Base-by-base conservation (phyloP, 2,113 vertebrate genomes). In the Ovis aries region DNA sequence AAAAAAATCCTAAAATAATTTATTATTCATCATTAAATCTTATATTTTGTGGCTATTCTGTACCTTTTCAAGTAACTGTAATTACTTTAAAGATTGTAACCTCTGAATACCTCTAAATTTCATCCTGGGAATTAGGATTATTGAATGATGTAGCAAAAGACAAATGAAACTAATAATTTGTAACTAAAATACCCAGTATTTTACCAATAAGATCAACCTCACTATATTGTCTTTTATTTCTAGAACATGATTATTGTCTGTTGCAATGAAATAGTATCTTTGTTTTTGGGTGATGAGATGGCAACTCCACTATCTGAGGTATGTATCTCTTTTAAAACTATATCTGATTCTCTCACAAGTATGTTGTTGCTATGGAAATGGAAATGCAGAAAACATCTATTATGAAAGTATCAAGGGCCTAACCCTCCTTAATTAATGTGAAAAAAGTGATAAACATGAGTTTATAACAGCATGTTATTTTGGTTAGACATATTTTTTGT, bases 181-280 rank as follows among this genome's bases (percentile, higher is more conserved):
- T 88, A 59, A 80, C 52, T 78, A 52, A 95, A 96, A 48, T 86
- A 23, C 52, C 7, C 5, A 89, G 16, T 94, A 53, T 88, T 78
- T 55, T 92, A 45, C 29, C 31, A 87, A 13, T 78, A 40, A 74
- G 33, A 50, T 71, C 23, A 94, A 40, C 80, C 57, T 97, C 55
- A 96, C 17, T 52, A 1, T 55, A 15, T 94, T 94, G 60, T 86
- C 78, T 98, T 98, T 80, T 96, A 96, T 98, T 98, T 98, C 93
- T 95, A 99, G 99, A 95, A 98, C 98, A 98, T 99, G 97, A 97
- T 98, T 94, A 98, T 96, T 95, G 83, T 90, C 36, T 99, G 99
- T 93, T 99, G 99, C 98, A 98, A 96, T 96, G 99, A 99, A 98
- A 98, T 99, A 95, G 97, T 71, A 97, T 84, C 78, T 57, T 96